Evolutionary conservation across 2,888 invertebrate genomes (phyloP).

Genomic region (Drosophila barbarae): DNA sequence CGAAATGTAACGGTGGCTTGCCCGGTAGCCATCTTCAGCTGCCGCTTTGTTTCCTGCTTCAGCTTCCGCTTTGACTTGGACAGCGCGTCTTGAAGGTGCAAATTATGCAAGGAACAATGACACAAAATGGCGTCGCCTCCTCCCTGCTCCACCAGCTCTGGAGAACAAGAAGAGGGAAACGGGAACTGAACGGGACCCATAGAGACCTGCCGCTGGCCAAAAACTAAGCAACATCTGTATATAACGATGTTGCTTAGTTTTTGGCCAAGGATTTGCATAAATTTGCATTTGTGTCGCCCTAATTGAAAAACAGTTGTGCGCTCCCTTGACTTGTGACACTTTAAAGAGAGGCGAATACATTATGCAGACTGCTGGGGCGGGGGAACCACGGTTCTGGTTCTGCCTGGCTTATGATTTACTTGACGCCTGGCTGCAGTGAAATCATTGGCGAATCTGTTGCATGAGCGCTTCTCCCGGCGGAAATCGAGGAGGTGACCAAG

Average conservation of each 20-base stretch:
- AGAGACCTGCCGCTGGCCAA: slow-evolving; percentile 14
- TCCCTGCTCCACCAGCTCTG: background rate
- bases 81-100: slow-evolving; percentile 17
- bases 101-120: slow-evolving; percentile 44
- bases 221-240: slow-evolving; percentile 18
- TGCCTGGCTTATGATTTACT: slow-evolving; percentile 67
- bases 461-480: slow-evolving; percentile 37
- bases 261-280: slow-evolving; percentile 71
- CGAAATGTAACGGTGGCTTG: slow-evolving; percentile 63
- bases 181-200: slow-evolving; percentile 1
- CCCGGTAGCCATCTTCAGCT: slow-evolving; percentile 43
- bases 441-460: slow-evolving; percentile 73
- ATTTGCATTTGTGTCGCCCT: slow-evolving; percentile 65
- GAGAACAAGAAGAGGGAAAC: background rate
- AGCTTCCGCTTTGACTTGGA: slow-evolving; percentile 27
- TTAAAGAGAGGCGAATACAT: slow-evolving; percentile 71
- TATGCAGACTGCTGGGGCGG: slow-evolving; percentile 42
- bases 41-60: slow-evolving; percentile 26
- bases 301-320: slow-evolving; percentile 64
- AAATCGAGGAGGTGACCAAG: slow-evolving; percentile 2
- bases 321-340: slow-evolving; percentile 61
- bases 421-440: slow-evolving; percentile 71
- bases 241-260: slow-evolving; percentile 67
- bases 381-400: slow-evolving; percentile 5
- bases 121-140: slow-evolving; percentile 38